A percentile compares a stretch with the other conserved stretches of the same genome.
These are phyloP conservation scores for Petrolisthes cinctipes DNA, from an alignment of 2,888 invertebrate species.

Conservation along the genomic window DNA sequence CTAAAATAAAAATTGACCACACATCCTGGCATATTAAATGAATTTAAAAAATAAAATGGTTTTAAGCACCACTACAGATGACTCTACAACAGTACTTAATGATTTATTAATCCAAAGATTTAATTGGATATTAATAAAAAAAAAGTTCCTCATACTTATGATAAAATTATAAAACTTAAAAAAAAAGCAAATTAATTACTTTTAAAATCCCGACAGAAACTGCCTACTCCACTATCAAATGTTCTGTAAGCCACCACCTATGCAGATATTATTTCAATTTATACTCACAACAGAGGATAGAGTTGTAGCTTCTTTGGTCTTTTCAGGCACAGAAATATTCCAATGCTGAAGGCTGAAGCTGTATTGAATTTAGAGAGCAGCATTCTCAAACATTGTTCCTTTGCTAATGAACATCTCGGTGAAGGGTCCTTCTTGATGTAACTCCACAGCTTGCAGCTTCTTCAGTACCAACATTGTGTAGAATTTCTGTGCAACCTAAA, in stretches of 20 bases:
- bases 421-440: slow-evolving; percentile 87
- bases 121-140: too few relatives aligned
- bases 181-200: too few relatives aligned
- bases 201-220: too few relatives aligned
- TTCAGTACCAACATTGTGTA: slow-evolving; percentile 97
- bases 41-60: too few relatives aligned
- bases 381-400: slow-evolving; percentile 87
- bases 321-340: slow-evolving; percentile 31
- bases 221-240: not conserved
- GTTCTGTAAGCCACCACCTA: not conserved
- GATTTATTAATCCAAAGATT: too few relatives aligned
- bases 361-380: slow-evolving; percentile 70
- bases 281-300: slow-evolving; percentile 19
- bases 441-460: slow-evolving; percentile 92
- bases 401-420: slow-evolving; percentile 86
- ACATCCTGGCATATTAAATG: too few relatives aligned
- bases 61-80: too few relatives aligned
- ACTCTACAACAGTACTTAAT: too few relatives aligned
- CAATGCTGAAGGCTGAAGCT: not conserved
- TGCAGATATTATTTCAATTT: not conserved
- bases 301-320: slow-evolving; percentile 29
- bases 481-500: slow-evolving; percentile 96
- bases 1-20: too few relatives aligned
- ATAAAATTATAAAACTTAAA: too few relatives aligned
- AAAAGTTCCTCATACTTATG: too few relatives aligned